A percentile compares a stretch with the other conserved stretches of the same genome.
These are phyloP conservation scores for Thecophora atra DNA, from an alignment of 2,888 invertebrate species.

Conservation along the genomic window DNA sequence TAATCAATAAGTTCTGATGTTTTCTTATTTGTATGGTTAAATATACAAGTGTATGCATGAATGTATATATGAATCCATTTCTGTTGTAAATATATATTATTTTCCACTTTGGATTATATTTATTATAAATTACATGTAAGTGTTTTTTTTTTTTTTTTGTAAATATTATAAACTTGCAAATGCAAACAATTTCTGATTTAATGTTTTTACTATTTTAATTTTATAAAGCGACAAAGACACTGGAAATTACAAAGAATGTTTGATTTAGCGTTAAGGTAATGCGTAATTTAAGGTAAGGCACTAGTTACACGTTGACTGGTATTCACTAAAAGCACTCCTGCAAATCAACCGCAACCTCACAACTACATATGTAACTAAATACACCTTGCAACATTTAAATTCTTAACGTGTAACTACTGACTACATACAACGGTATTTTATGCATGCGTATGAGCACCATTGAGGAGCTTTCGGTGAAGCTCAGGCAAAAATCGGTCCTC, in stretches of 20 bases:
- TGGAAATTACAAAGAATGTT: slow-evolving; percentile 27
- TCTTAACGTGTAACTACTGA: slow-evolving; percentile 65
- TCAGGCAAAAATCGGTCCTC: too few species aligned
- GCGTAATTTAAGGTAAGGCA: slow-evolving; percentile 63
- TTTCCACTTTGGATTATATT: slow-evolving; percentile 17
- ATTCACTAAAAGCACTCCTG: slow-evolving; percentile 30
- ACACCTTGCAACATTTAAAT: slow-evolving; percentile 11
- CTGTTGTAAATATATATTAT: slow-evolving; percentile 20
- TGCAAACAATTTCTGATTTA: slow-evolving; percentile 34
- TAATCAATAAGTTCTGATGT: background rate
- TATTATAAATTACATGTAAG: slow-evolving; percentile 15
- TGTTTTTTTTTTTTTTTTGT: too few species aligned
- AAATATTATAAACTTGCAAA: slow-evolving; percentile 31
- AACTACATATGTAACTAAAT: slow-evolving; percentile 2
- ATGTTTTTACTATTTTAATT: slow-evolving; percentile 22
- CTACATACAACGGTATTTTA: slow-evolving; percentile 46
- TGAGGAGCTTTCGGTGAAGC: background rate
- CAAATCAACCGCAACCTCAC: slow-evolving; percentile 16
- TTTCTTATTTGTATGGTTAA: background rate
- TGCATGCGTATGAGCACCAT: background rate
- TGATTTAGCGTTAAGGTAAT: slow-evolving; percentile 55
- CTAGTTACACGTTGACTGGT: slow-evolving; percentile 63
- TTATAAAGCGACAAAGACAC: slow-evolving; percentile 29
- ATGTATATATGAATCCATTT: background rate
- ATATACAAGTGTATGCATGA: background rate